Evolutionary conservation across 2,113 vertebrate genomes (phyloP), one percentile per base, ranked within the genome.

Genomic region (Scytalopus superciliaris): DNA sequence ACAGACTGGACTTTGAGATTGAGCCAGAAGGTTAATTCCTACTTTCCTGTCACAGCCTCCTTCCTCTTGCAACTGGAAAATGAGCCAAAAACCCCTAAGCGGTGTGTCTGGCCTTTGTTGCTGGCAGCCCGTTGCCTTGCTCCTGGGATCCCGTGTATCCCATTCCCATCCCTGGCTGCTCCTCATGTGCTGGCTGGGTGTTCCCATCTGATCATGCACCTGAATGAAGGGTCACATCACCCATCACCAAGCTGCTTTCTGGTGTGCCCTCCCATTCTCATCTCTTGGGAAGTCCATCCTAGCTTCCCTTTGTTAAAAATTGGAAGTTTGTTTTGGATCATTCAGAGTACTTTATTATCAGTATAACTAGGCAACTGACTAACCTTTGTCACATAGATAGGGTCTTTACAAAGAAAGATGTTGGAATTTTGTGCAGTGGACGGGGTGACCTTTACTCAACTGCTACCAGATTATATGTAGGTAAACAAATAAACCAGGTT

Each of bases 21-120:
- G 0, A 94, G 95, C 91, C 95, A 96, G 80, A 82, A 90, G 90
- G 78, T 86, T 93, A 92, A 93, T 93, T 94, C 80, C 35, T 81
- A n/a, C 76, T 94, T 96, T 94, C 64, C 80, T 95, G 86, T 35
- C 64, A 60, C 64, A 87, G 44, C 44, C 72, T 95, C 63, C 91
- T 96, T 96, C 97, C 81, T 93, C 90, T 42, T 75, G 78, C 77
- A 97, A 92, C 86, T 92, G 53, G 44, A 93, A 94, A 79, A 60
- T 2, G 33, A 94, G 94, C 87, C 87, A 94, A 85, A 91, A 60
- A 0, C 11, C 62, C 44, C 50, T 31, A 69, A 90, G 70, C 44
- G 90, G 33, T 2, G 4, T 72, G 67, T 49, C 69, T 91, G 78
- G 53, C 40, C 75, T 82, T 31, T 68, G n/a, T 37, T 87, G 42